Evolutionary conservation across 2,797 vertebrate genomes (phyloP).

Genomic region (Pyrrhura leucotis): DNA sequence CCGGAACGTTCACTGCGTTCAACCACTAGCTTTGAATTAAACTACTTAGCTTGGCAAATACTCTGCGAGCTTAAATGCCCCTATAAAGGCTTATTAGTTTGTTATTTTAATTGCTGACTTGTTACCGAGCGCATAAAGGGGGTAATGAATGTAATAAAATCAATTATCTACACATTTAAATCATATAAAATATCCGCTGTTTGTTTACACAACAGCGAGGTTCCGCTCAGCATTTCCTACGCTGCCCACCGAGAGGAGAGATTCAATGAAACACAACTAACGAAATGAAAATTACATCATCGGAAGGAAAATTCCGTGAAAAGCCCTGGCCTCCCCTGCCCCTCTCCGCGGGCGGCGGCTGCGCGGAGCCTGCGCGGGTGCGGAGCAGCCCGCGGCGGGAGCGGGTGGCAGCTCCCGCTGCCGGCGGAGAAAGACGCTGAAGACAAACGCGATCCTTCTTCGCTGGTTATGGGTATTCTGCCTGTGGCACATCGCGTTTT

Average conservation of each 20-base stretch:
- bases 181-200: constrained; percentile 83
- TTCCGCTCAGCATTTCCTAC: constrained; percentile 40
- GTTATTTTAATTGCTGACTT: constrained; percentile 94
- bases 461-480: not conserved
- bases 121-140: constrained; percentile 89
- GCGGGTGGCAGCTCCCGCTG: not conserved
- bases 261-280: constrained; percentile 72
- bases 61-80: constrained; percentile 81
- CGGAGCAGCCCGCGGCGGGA: not conserved
- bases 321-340: not conserved
- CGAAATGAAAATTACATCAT: constrained; percentile 67
- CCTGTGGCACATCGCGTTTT: not conserved
- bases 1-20: not conserved
- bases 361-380: not conserved
- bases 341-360: not conserved
- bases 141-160: constrained; percentile 93
- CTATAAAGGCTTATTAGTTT: constrained; percentile 88
- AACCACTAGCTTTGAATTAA: constrained; percentile 69
- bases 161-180: constrained; percentile 90
- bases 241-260: constrained; percentile 68
- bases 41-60: constrained; percentile 82
- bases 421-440: not conserved
- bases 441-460: not conserved
- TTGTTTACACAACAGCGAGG: constrained; percentile 75
- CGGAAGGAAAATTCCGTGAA: constrained; percentile 14